phyloP scores from a whole-genome alignment of 2,113 vertebrate species.

The Megaceryle maxima region DNA sequence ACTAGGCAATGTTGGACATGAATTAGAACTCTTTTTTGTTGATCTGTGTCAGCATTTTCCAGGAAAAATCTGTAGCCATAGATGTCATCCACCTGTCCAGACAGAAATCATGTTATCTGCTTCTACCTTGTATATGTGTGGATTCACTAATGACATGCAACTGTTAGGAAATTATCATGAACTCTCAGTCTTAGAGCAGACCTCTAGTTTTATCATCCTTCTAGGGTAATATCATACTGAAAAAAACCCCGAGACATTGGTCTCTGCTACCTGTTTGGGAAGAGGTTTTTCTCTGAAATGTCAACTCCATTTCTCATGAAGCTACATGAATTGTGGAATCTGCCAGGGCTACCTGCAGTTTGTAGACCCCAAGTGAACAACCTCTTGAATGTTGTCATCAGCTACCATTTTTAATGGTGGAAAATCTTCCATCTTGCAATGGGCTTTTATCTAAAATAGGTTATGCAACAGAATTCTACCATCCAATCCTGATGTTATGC shows the following conservation, averaged over 20 bases:
- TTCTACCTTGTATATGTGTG: conserved; percentile 4
- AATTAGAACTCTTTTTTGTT: not conserved
- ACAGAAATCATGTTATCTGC: conserved; percentile 19
- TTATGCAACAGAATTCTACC: not conserved
- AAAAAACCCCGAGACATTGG: not conserved
- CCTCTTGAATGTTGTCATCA: not conserved
- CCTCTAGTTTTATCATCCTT: not conserved
- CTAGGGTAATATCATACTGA: not conserved
- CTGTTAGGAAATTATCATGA: not conserved
- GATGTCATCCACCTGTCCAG: not conserved
- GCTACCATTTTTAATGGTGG: not conserved
- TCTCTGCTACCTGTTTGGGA: not conserved
- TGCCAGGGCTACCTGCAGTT: not conserved
- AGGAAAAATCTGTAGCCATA: not conserved
- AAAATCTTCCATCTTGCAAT: not conserved
- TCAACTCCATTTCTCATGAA: not conserved
- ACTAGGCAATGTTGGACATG: not conserved
- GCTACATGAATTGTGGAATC: not conserved
- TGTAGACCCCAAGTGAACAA: not conserved
- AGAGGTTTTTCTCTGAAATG: not conserved
- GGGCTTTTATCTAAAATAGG: not conserved
- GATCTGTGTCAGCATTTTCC: not conserved
- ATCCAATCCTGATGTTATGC: not conserved
- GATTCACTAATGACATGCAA: conserved; percentile 26
- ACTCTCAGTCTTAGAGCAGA: not conserved